These are phyloP conservation scores for Musca vetustissima DNA, from an alignment of 1,140 invertebrate genomes.

Conservation along the genomic window DNA sequence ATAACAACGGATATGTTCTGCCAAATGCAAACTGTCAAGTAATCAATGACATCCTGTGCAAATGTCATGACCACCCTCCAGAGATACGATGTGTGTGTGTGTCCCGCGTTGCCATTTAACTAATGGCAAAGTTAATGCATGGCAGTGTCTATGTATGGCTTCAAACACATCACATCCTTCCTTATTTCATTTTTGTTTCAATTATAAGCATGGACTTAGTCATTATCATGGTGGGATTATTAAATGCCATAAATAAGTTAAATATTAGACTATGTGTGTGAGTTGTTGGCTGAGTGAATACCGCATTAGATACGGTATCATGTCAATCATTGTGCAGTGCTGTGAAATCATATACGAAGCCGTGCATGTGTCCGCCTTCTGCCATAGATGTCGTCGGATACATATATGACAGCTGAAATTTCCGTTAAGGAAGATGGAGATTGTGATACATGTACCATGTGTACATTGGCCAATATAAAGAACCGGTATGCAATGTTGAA, in stretches of 20 bases:
- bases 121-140: neutral
- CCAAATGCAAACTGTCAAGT: constrained; percentile 53
- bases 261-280: neutral
- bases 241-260: constrained; percentile 18
- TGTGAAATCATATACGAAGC: neutral
- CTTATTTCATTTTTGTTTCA: neutral
- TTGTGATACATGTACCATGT: no score
- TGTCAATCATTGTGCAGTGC: neutral
- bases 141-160: neutral
- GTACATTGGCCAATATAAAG: no score
- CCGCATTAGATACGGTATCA: neutral
- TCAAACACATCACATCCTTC: neutral
- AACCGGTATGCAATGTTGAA: no score
- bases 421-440: neutral
- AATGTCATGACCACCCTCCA: constrained; percentile 11
- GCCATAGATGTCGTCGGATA: neutral
- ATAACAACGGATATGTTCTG: constrained; percentile 29
- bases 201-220: neutral
- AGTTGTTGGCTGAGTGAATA: neutral
- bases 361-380: neutral
- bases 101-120: neutral
- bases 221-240: constrained; percentile 8
- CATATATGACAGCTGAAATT: constrained; percentile 16
- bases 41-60: constrained; percentile 52
- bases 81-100: neutral